Evolutionary conservation across 1,140 invertebrate species (phyloP).

Genomic region (Dreissena rostriformis): DNA sequence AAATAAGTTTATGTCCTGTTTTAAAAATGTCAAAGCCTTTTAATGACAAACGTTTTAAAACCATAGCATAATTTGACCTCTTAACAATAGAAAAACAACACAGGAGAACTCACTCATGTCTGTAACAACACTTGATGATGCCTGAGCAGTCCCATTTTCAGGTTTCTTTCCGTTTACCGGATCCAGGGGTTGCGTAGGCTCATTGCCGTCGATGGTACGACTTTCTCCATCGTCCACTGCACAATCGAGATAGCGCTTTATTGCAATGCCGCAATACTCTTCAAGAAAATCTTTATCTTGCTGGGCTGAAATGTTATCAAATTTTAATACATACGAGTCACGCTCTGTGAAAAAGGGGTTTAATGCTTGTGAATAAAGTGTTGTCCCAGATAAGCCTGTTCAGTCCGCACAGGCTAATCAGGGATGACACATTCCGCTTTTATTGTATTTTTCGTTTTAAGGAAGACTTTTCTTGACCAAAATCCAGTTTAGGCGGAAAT

Average conservation of each 20-base stretch:
- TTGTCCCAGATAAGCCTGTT: too few species aligned
- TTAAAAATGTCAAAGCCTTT: neutral
- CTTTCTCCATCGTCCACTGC: constrained; percentile 36
- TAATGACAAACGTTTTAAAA: neutral
- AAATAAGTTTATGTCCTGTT: too few species aligned
- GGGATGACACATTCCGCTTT: too few species aligned
- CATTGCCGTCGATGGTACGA: constrained; percentile 30
- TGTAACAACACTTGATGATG: constrained; percentile 24
- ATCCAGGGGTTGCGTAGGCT: neutral
- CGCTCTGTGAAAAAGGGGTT: too few species aligned
- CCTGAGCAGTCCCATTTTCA: constrained; percentile 1
- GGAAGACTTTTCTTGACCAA: too few species aligned
- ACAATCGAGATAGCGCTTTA: constrained; percentile 36
- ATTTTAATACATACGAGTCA: too few species aligned
- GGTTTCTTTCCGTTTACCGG: neutral
- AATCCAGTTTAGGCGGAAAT: too few species aligned
- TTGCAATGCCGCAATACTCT: constrained; percentile 36
- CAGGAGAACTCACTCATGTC: constrained; percentile 21
- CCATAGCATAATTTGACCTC: neutral
- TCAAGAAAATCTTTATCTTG: constrained; percentile 38
- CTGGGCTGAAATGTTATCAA: constrained; percentile 14
- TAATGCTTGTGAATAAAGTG: too few species aligned
- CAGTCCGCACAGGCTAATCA: too few species aligned
- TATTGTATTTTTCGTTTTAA: too few species aligned
- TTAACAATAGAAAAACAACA: neutral